These are phyloP conservation scores for Tenualosa ilisha DNA, from an alignment of 2,797 vertebrate species.

Conservation along the genomic window DNA sequence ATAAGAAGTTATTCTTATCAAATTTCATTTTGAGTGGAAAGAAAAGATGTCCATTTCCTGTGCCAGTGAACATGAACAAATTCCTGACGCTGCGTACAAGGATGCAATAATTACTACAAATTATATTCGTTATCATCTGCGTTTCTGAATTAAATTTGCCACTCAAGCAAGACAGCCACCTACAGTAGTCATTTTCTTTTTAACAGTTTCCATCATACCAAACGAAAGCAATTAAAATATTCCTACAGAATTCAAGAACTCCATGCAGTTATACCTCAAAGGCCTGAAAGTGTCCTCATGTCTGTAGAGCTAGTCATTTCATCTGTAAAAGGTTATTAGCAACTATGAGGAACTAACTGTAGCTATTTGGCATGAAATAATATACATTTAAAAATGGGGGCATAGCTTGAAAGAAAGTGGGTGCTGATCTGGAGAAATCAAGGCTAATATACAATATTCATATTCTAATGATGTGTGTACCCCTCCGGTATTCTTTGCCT, in stretches of 20 bases:
- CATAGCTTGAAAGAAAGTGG: neutral
- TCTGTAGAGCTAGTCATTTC: neutral
- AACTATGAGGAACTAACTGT: neutral
- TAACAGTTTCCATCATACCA: constrained; percentile 26
- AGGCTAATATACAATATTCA: neutral
- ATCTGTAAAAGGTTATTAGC: neutral
- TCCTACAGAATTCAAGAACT: constrained; percentile 23
- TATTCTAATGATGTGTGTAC: neutral
- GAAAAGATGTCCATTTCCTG: constrained; percentile 41
- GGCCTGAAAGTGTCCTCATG: neutral
- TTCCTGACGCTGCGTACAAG: constrained; percentile 22
- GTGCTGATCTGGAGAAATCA: neutral
- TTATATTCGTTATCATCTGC: constrained; percentile 47
- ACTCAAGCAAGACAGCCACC: constrained; percentile 39
- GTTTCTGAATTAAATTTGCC: constrained; percentile 46
- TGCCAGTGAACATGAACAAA: constrained; percentile 40
- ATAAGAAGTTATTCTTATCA: constrained; percentile 36
- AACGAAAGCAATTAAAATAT: constrained; percentile 43
- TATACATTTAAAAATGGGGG: neutral
- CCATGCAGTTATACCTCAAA: neutral
- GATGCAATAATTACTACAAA: constrained; percentile 45
- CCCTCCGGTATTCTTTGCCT: neutral
- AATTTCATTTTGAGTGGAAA: constrained; percentile 13
- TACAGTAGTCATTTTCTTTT: constrained; percentile 18
- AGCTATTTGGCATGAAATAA: neutral